phyloP scores from a whole-genome alignment of 2,797 vertebrate genomes.

The Hylomyscus alleni region DNA sequence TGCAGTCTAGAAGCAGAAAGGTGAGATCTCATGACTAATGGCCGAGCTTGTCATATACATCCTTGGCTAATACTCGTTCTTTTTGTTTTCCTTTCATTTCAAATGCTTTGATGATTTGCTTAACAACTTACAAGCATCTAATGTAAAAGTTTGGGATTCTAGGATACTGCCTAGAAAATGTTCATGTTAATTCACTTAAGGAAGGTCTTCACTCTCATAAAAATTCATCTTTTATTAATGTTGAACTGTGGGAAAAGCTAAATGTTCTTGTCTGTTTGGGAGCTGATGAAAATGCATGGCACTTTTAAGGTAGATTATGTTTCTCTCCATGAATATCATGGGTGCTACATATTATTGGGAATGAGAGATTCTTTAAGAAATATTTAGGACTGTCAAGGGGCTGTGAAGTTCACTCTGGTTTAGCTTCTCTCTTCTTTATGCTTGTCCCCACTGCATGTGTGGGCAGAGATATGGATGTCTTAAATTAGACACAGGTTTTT shows the following conservation, averaged over 20 bases:
- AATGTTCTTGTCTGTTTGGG: constrained; percentile 47
- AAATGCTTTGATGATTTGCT: constrained; percentile 51
- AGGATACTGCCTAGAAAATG: constrained; percentile 5
- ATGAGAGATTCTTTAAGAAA: background rate
- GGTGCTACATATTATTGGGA: background rate
- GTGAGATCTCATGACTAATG: constrained; percentile 21
- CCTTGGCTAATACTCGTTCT: constrained; percentile 18
- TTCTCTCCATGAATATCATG: background rate
- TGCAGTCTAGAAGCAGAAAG: background rate
- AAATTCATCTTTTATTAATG: constrained; percentile 38
- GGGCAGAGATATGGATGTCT: background rate
- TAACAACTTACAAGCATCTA: constrained; percentile 25
- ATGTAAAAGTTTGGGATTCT: constrained; percentile 36
- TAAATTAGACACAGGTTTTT: background rate
- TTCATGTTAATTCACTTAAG: constrained; percentile 56
- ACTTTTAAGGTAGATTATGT: constrained; percentile 4
- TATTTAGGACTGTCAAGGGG: constrained; percentile 23
- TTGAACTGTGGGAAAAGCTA: constrained; percentile 12
- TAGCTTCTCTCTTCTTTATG: background rate
- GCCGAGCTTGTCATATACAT: constrained; percentile 49
- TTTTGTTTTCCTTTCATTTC: constrained; percentile 57
- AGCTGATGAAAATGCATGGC: constrained; percentile 21
- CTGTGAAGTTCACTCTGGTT: background rate
- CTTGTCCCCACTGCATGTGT: background rate
- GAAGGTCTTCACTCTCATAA: constrained; percentile 36